Conservation (phyloP, 2,888 invertebrate species). For the Spilosoma lubricipeda region DNA sequence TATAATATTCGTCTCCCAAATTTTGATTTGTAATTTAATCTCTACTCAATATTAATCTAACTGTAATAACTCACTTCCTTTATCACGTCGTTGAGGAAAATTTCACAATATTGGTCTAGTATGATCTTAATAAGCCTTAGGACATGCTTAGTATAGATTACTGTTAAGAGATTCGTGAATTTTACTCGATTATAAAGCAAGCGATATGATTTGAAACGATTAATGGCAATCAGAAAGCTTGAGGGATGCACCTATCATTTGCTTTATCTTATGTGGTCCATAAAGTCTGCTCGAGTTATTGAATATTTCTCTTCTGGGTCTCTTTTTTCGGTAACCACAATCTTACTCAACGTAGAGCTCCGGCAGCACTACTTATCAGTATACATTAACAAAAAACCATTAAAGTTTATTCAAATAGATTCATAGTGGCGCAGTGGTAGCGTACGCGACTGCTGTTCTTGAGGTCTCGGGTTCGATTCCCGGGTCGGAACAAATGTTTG, state of each 20-base stretch:
- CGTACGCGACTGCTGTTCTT: too few relatives aligned
- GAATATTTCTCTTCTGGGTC: neutral
- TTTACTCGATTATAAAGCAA: neutral
- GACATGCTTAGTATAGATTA: neutral
- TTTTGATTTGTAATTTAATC: slow-evolving; percentile 25
- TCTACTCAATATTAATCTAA: slow-evolving; percentile 16
- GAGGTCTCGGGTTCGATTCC: too few relatives aligned
- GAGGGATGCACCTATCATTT: neutral
- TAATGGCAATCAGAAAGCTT: neutral
- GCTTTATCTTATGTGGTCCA: neutral
- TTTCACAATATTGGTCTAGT: neutral
- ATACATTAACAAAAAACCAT: neutral
- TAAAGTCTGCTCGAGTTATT: neutral
- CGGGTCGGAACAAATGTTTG: too few relatives aligned
- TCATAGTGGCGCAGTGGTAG: too few relatives aligned
- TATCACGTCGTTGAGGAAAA: neutral
- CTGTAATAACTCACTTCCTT: slow-evolving; percentile 12
- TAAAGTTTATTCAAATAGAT: neutral
- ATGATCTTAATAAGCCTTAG: neutral
- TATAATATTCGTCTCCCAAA: slow-evolving; percentile 14
- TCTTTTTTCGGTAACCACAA: neutral
- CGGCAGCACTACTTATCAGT: neutral
- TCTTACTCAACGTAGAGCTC: neutral
- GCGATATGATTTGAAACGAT: neutral
- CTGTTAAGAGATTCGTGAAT: neutral